phyloP scores from a whole-genome alignment of 64 coral and sea anemone species.

The Porites lutea region DNA sequence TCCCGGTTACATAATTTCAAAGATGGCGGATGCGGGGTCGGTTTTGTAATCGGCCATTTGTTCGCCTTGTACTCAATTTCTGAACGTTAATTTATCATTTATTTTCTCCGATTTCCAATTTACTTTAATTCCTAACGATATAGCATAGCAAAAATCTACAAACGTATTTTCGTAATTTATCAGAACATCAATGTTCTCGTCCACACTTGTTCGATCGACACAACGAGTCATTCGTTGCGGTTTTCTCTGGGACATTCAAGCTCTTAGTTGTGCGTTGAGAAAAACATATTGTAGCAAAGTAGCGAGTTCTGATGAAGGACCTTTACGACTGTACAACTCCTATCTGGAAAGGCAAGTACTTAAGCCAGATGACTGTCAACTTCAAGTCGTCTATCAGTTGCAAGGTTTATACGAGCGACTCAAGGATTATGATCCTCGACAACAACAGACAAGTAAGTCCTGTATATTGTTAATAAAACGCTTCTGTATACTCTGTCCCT shows the following conservation, averaged over 20 bases:
- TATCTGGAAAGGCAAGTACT: conserved; percentile 48
- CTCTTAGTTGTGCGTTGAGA: neutral
- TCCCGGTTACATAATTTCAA: neutral
- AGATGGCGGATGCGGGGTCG: neutral
- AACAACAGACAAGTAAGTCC: neutral
- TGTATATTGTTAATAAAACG: neutral
- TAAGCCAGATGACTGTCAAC: conserved; percentile 56
- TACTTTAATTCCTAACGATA: too few relatives aligned
- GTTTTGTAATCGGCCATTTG: too few relatives aligned
- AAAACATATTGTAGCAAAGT: neutral
- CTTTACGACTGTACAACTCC: conserved; percentile 57
- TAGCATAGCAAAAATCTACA: neutral
- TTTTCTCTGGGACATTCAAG: neutral
- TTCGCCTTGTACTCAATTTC: too few relatives aligned
- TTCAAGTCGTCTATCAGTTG: conserved; percentile 40
- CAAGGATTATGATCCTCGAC: conserved; percentile 45
- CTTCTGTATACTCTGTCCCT: too few relatives aligned
- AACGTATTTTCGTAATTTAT: too few relatives aligned
- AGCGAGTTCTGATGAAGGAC: conserved; percentile 31
- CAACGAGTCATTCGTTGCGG: neutral
- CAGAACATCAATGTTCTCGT: neutral
- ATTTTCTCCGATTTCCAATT: too few relatives aligned
- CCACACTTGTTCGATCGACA: neutral
- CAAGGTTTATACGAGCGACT: conserved; percentile 58
- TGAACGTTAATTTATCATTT: too few relatives aligned